Evolutionary conservation across 2,888 invertebrate species (phyloP).

Genomic region (Druceiella hillmani): DNA sequence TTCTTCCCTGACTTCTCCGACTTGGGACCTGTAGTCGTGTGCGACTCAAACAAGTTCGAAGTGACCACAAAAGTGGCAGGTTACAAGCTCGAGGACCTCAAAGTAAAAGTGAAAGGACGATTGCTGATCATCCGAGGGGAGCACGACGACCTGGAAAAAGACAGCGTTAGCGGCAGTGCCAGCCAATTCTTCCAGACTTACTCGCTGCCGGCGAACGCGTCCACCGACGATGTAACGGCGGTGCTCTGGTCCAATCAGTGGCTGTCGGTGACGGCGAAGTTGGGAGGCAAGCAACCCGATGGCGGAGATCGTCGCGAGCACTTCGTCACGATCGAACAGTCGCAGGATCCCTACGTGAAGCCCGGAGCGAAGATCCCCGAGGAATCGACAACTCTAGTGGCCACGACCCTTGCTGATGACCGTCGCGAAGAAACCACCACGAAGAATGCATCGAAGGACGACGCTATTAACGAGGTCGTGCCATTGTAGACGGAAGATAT

Average conservation of each 20-base stretch:
- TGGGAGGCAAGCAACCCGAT: slow-evolving; percentile 28
- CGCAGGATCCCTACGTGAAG: slow-evolving; percentile 30
- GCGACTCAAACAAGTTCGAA: slow-evolving; percentile 36
- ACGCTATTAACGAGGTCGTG: too few species aligned
- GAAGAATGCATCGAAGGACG: too few species aligned
- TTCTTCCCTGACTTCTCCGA: slow-evolving; percentile 48
- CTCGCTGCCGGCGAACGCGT: slow-evolving; percentile 37
- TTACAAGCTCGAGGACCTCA: slow-evolving; percentile 38
- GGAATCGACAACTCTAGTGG: too few species aligned
- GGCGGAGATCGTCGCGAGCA: slow-evolving; percentile 31
- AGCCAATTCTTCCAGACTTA: slow-evolving; percentile 49
- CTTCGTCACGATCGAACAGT: slow-evolving; percentile 34
- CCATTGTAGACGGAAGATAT: too few species aligned
- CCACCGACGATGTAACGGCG: slow-evolving; percentile 36
- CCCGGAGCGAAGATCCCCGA: too few species aligned
- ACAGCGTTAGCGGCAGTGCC: slow-evolving; percentile 38
- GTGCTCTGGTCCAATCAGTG: slow-evolving; percentile 33
- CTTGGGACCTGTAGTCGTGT: slow-evolving; percentile 35
- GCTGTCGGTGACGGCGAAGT: slow-evolving; percentile 35
- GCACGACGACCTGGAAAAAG: slow-evolving; percentile 38
- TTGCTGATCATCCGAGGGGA: slow-evolving; percentile 42
- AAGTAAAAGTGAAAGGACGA: slow-evolving; percentile 41
- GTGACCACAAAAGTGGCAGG: slow-evolving; percentile 40
- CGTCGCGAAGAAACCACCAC: too few species aligned
- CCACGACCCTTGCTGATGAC: too few species aligned